A percentile compares a stretch with the other conserved stretches of the same genome.
phyloP scores from a whole-genome alignment of 2,888 invertebrate genomes.

The Oligia fasciuncula region DNA sequence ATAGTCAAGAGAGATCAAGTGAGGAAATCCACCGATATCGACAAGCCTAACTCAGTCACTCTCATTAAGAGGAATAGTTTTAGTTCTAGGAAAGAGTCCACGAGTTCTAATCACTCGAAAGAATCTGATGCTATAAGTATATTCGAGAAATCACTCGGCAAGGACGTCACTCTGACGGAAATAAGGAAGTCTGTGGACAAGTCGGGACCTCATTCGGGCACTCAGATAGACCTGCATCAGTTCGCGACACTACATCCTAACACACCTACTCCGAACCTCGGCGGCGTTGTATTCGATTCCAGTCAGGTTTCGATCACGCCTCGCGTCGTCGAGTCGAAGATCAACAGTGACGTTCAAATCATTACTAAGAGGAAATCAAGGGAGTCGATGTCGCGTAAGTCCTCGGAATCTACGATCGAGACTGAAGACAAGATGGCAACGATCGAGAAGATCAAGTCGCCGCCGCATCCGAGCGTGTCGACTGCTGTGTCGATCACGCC shows the following conservation, averaged over 20 bases:
- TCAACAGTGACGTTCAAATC: constrained; percentile 75
- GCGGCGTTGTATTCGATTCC: constrained; percentile 79
- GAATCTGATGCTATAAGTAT: constrained; percentile 88
- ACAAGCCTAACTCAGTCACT: constrained; percentile 86
- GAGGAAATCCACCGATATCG: constrained; percentile 86
- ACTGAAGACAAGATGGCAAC: constrained; percentile 79
- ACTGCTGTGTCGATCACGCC: constrained; percentile 77
- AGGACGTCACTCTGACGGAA: constrained; percentile 88
- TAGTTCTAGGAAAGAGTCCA: constrained; percentile 86
- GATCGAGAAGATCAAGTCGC: constrained; percentile 82
- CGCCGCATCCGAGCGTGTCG: constrained; percentile 74
- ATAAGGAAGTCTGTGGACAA: constrained; percentile 87
- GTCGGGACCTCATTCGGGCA: constrained; percentile 67
- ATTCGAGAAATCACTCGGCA: constrained; percentile 87
- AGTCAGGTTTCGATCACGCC: constrained; percentile 86
- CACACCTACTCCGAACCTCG: constrained; percentile 72
- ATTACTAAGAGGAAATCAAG: constrained; percentile 80
- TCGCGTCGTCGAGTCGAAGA: constrained; percentile 76
- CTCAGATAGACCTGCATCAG: constrained; percentile 83
- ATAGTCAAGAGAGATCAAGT: constrained; percentile 88
- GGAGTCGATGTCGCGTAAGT: constrained; percentile 80
- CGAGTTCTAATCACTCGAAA: constrained; percentile 86
- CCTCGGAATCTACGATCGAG: constrained; percentile 79
- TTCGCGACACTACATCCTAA: constrained; percentile 84
- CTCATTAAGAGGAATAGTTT: constrained; percentile 87